A percentile compares a stretch with the other conserved stretches of the same genome.
Evolutionary conservation across 2,797 vertebrate genomes (phyloP).

Genomic region (Lacerta agilis): DNA sequence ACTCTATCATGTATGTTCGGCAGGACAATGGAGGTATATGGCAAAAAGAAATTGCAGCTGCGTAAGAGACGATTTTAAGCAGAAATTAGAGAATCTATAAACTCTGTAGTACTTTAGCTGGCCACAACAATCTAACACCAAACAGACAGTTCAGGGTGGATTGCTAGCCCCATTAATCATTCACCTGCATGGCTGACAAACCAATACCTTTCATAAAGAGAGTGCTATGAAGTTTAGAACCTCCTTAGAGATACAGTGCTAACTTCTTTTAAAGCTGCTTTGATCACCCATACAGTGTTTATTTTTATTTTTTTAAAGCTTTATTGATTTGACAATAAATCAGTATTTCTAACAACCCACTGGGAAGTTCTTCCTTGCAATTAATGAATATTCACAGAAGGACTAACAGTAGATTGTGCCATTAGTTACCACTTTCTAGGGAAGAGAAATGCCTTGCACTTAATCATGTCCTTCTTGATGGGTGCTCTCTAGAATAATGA

Average conservation of each 20-base stretch:
- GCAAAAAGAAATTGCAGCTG: conserved; percentile 7
- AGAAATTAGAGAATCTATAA: conserved; percentile 42
- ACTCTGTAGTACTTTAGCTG: conserved; percentile 32
- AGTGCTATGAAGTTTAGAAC: conserved; percentile 36
- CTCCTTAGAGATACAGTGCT: conserved; percentile 12
- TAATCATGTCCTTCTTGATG: neutral
- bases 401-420: neutral
- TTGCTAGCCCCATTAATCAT: conserved; percentile 45
- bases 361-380: neutral
- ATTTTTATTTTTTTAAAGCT: conserved; percentile 11
- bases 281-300: conserved; percentile 23
- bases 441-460: neutral
- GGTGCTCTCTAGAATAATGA: neutral
- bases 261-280: neutral
- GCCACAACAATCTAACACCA: conserved; percentile 6
- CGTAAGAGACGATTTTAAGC: conserved; percentile 34
- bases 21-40: rapidly evolving
- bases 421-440: neutral
- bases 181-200: conserved; percentile 45
- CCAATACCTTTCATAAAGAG: conserved; percentile 48
- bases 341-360: neutral
- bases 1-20: neutral
- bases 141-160: conserved; percentile 46
- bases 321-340: neutral
- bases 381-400: neutral